Base-by-base conservation (phyloP, 2,797 vertebrate genomes). In the Anguilla obscura region DNA sequence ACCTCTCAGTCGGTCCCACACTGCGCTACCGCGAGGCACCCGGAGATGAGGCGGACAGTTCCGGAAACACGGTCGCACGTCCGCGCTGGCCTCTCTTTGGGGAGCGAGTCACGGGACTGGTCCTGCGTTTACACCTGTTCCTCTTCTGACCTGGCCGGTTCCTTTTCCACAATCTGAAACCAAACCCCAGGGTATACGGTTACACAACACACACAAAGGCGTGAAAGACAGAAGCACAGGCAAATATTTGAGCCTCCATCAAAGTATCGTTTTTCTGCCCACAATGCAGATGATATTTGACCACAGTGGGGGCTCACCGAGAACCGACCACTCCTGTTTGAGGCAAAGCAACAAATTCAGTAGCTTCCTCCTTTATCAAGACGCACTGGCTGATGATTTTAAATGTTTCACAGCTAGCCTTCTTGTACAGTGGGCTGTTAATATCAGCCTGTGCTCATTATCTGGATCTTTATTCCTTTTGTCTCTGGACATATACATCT, bases 151-250 rank as follows among this genome's bases (percentile, higher is more conserved):
- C 66, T 4, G 76, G 86, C 76, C 14, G 30, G 87, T 54, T 89
- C 85, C 80, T 87, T 84, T 76, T 85, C 84, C 50, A 85, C 45
- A n/a, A 86, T 69, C 91, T 92, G 92, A 87, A 93, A 93, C 91
- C 86, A 85, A 89, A 91, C 83, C 60, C 74, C 16, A 27, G 40
- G 89, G 90, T 91, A 60, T 92, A 88, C 10, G 1, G 87, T 93
- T 90, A 92, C 92, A 88, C 80, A 89, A 85, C 63, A 92, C 90
- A 91, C 91, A 91, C 87, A 82, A 88, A 91, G 88, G 91, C 80
- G 86, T 92, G 91, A 90, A 89, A 90, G 89, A 89, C 48, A 40
- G 86, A 88, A 52, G n/a, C 52, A 85, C 14, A 85, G 85, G 86
- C 69, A 88, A 87, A 86, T 88, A 87, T 89, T 87, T 87, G 86